phyloP scores from a whole-genome alignment of 2,797 vertebrate genomes.

The Nannoperca obscura region DNA sequence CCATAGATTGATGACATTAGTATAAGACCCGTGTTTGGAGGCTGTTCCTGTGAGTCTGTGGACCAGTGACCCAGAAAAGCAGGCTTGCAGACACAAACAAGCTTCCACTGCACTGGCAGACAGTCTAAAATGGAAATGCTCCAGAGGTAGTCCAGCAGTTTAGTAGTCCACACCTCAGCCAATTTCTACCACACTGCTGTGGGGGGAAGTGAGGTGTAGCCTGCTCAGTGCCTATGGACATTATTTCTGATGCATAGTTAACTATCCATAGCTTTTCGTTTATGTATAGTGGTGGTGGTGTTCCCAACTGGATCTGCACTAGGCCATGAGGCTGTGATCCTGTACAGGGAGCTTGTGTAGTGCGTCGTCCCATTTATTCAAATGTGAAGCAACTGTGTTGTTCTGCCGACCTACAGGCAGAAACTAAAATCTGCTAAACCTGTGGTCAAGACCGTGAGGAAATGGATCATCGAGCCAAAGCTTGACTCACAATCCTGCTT shows the following conservation, averaged over 20 bases:
- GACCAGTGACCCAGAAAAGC: conserved; percentile 59
- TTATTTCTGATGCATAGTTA: conserved; percentile 65
- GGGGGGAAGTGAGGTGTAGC: conserved; percentile 36
- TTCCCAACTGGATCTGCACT: conserved; percentile 31
- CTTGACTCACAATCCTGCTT: too few relatives aligned
- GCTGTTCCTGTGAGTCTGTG: conserved; percentile 42
- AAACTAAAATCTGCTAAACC: too few relatives aligned
- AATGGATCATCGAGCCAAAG: too few relatives aligned
- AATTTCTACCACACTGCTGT: conserved; percentile 65
- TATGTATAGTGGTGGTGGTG: conserved; percentile 35
- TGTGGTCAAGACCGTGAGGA: too few relatives aligned
- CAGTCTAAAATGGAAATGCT: conserved; percentile 54
- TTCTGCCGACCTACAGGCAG: too few relatives aligned
- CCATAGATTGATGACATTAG: conserved; percentile 57
- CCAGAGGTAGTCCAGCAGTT: conserved; percentile 59
- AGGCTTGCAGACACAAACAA: conserved; percentile 42
- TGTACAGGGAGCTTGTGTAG: conserved; percentile 5
- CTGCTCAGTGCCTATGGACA: conserved; percentile 56
- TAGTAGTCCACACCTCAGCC: conserved; percentile 37
- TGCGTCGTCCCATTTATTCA: conserved; percentile 12
- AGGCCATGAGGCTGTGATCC: conserved; percentile 50
- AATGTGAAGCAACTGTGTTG: conserved; percentile 13
- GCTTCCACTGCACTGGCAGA: conserved; percentile 60
- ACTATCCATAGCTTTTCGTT: conserved; percentile 57
- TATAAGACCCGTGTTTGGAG: conserved; percentile 39